These are phyloP conservation scores for Callospermophilus lateralis DNA, from an alignment of 2,113 vertebrate genomes.

Conservation along the genomic window DNA sequence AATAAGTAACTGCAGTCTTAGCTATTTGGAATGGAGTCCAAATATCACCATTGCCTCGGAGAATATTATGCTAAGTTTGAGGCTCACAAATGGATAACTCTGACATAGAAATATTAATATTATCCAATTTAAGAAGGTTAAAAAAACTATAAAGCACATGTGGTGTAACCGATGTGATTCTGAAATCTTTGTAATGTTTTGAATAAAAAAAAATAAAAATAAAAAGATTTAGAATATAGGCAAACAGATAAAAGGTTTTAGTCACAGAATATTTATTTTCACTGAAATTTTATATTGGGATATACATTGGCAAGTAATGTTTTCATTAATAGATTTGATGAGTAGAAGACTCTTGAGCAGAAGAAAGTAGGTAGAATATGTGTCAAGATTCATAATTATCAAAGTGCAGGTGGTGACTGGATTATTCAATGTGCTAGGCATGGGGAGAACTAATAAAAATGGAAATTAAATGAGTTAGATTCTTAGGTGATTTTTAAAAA, in stretches of 20 bases:
- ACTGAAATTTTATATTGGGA: neutral
- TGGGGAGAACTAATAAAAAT: neutral
- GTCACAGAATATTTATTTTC: neutral
- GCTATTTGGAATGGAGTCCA: neutral
- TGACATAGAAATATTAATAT: neutral
- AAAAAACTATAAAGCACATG: neutral
- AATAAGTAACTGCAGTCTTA: slow-evolving; percentile 14
- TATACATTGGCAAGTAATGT: neutral
- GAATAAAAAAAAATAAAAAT: too few species aligned
- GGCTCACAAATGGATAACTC: neutral
- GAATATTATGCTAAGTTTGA: neutral
- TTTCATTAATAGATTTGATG: neutral
- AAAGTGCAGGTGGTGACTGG: neutral
- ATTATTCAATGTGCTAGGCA: neutral
- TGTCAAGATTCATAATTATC: neutral
- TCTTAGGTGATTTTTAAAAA: neutral
- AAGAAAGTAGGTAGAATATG: neutral
- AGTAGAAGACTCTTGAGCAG: neutral
- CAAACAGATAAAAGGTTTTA: neutral
- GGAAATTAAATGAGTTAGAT: neutral
- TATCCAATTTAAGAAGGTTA: neutral
- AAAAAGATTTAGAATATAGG: neutral
- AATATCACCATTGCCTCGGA: neutral
- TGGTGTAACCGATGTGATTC: too few species aligned
- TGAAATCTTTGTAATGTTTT: too few species aligned